Base-by-base conservation (phyloP, 2,888 invertebrate genomes). In the Harpalus rubripes region DNA sequence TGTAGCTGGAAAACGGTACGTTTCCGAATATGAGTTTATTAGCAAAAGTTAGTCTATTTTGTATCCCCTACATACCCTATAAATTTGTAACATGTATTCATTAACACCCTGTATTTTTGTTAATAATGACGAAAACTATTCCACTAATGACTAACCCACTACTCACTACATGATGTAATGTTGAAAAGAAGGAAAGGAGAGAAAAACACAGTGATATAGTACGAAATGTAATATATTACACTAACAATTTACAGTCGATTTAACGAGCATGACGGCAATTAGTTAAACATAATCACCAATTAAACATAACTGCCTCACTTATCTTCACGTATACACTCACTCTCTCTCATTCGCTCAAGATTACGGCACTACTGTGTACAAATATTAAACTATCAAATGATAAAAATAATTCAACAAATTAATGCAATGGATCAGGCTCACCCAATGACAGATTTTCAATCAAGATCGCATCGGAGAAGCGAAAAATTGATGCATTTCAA, bases 231-330 rank as follows among this genome's bases (percentile, higher is more conserved):
- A 61, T 80, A 80, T 80, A 80, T 80, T 80, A 80, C 59, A 80
- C 61, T 22, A 74, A 59, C 56, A 84, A 63, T 78, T 83, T 83
- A 74, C 78, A 65, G 65, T 63, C 32, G 52, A 56, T 81, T 61
- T 16, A 58, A 58, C 52, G 68, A 82, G 41, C 52, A 78, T 41
- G 61, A 39, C 41, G 76, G 84, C 84, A 84, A 84, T 84, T 84
- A 84, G 84, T 84, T 84, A 78, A 84, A 84, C 61, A 84, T 84
- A 84, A 84, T 84, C 26, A 84, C 15, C 84, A 84, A 84, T 52
- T 63, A 78, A 83, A 84, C 84, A 32, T 78, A 78, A 84, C 78
- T 84, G 84, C 84, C 81, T 80, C 15, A 15, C 41, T 80, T 80
- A 79, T 32, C 59, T 59, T 59, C 59, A 79, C 44, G 2, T 59